Base-by-base conservation (phyloP, 2,797 vertebrate genomes). In the Triplophysa yarkandensis region DNA sequence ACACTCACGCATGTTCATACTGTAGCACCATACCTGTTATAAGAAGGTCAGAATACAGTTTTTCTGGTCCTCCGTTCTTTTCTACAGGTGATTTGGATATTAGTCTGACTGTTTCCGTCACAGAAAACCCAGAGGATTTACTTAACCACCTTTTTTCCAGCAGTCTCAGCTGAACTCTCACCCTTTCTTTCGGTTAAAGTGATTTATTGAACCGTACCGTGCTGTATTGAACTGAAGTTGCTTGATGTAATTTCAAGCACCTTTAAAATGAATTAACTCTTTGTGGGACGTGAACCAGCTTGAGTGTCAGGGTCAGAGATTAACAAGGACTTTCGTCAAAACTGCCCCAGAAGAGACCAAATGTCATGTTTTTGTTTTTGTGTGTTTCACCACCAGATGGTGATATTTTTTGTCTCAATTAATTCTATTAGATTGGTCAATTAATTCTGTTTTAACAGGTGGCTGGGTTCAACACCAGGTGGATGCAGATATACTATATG, bases 121-220 rank as follows among this genome's bases (percentile, higher is more conserved):
- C 52, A 66, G 28, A 39, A 60, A 48, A 27, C 73, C 73, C 64
- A 10, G 17, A 75, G 63, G 73, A 68, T 61, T 75, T 61, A n/a
- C 8, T 0, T 28, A 50, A 75, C 30, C 17, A 9, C 23, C 28
- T 46, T 32, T 48, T 46, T 74, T 54, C 9, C 50, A 36, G 62
- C 52, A 46, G 39, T 57, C 19, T 66, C 28, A 46, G 62, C 41
- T 68, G 73, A 75, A 60, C 64, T 75, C 72, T 61, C 34, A 61
- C 64, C 73, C 54, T 39, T 50, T 25, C 16, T 67, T 19, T 39
- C 28, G 27, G 64, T 23, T 60, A 16, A 30, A 68, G 28, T 46
- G 62, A 66, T 66, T 74, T 58, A 66, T 46, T 74, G 62, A 74
- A 74, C 50, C 55, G 27, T 55, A 23, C 43, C 30, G 8, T 6